Evolutionary conservation across 2,797 vertebrate genomes (phyloP), one percentile per base, ranked within the genome.

Genomic region (Alca torda): DNA sequence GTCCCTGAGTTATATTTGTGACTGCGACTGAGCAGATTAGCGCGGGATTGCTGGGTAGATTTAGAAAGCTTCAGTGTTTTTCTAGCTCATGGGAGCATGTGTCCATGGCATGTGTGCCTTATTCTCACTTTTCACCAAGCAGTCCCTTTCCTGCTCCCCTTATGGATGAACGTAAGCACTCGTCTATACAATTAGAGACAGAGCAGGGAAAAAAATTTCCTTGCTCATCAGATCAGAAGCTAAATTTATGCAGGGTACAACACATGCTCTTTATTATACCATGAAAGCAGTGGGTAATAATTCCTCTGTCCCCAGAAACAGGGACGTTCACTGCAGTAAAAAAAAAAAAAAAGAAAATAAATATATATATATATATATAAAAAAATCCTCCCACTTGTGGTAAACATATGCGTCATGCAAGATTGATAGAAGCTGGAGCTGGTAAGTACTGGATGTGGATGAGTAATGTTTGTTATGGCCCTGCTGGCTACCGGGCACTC

Each of bases 381-480:
- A 88, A 69, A 84, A 35, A 5, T 33, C 79, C 90, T 97, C 88
- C 94, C 93, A 92, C 88, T 75, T 78, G 88, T 87, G 90, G 90
- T 82, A 96, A 96, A 96, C 90, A 46, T 12, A 72, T 94, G 94
- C 5, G 28, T 92, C 94, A 91, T n/a, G 89, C 56, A 80, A 72
- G 75, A 64, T 14, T 85, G 92, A 87, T 70, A 89, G 95, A 76
- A 92, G 81, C 92, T 84, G 94, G 95, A 85, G 89, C 94, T 90
- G 90, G 87, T 35, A 35, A 92, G 87, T 25, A 26, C 84, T 89
- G 95, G 67, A 16, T 76, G 93, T 45, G 94, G 85, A 68, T 94
- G 96, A 79, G 53, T 96, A 93, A 94, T 88, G 89, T 74, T 91
- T 93, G 87, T 86, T 76, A 65, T 54, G 92, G 95, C 90, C 94